A percentile compares a stretch with the other conserved stretches of the same genome.
Evolutionary conservation across 1,140 invertebrate species (phyloP).

Genomic region (Steinernema khuongi): DNA sequence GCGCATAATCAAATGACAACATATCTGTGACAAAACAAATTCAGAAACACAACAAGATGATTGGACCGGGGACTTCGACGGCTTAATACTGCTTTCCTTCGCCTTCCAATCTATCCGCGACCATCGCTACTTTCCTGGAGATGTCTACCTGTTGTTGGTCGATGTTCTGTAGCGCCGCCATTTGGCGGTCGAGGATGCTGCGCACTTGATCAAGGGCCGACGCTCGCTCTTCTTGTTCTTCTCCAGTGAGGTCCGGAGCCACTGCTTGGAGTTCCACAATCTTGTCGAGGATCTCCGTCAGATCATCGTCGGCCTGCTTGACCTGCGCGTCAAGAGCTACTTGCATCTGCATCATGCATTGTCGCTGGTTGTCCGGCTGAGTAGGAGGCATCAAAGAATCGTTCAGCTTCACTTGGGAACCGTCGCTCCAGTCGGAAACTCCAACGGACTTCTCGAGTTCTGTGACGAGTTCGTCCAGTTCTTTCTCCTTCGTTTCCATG

Average conservation of each 20-base stretch:
- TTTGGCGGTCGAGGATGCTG: not conserved
- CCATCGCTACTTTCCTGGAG: not conserved
- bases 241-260: not conserved
- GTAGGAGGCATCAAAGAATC: not conserved
- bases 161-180: not conserved
- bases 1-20: no score
- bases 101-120: not conserved
- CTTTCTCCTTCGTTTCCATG: not conserved
- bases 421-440: not conserved
- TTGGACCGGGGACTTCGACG: no score
- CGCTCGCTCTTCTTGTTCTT: not conserved
- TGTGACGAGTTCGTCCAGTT: not conserved
- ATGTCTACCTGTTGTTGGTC: not conserved
- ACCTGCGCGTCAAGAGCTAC: not conserved
- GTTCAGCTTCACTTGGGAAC: not conserved
- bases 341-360: not conserved
- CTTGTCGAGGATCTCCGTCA: not conserved
- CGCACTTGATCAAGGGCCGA: not conserved
- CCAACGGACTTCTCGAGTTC: conserved; percentile 4
- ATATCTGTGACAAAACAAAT: no score
- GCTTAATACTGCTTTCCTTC: no score
- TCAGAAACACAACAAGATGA: no score
- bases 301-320: conserved; percentile 4
- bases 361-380: not conserved
- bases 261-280: not conserved